These are phyloP conservation scores for Columba janthina DNA, from an alignment of 2,113 vertebrate species.

Conservation along the genomic window DNA sequence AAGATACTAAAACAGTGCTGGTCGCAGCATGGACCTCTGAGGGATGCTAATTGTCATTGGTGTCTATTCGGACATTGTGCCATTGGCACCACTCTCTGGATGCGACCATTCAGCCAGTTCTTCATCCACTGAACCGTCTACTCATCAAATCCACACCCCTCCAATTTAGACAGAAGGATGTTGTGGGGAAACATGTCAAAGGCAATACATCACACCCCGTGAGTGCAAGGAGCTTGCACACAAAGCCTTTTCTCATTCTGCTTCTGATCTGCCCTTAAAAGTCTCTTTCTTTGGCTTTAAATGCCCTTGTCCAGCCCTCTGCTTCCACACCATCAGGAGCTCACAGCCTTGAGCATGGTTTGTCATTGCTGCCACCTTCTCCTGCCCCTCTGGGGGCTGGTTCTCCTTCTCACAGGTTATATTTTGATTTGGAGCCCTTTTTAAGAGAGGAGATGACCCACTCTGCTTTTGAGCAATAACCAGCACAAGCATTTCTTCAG, in stretches of 20 bases:
- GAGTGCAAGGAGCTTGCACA: not conserved
- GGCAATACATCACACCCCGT: fast-evolving
- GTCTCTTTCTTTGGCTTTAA: not conserved
- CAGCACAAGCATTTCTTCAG: not conserved
- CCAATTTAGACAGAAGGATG: too few species aligned
- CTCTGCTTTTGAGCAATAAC: not conserved
- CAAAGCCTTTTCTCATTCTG: not conserved
- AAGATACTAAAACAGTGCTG: too few species aligned
- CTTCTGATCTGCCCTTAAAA: not conserved
- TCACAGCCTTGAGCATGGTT: not conserved
- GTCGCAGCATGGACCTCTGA: too few species aligned
- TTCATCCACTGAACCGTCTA: too few species aligned
- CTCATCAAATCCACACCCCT: too few species aligned
- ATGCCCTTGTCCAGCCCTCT: fast-evolving
- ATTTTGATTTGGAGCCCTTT: not conserved
- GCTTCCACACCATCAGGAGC: not conserved
- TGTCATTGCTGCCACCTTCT: not conserved
- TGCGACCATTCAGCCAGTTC: too few species aligned
- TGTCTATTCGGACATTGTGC: too few species aligned
- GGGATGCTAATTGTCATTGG: too few species aligned
- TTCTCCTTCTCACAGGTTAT: not conserved
- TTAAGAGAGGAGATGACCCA: not conserved
- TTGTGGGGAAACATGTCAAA: too few species aligned
- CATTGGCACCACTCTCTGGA: too few species aligned
- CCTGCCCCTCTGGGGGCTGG: not conserved